Percentiles rank a stretch among this genome's conserved stretches.
Conservation (phyloP, 2,113 vertebrate genomes). For the Casuarius casuarius region DNA sequence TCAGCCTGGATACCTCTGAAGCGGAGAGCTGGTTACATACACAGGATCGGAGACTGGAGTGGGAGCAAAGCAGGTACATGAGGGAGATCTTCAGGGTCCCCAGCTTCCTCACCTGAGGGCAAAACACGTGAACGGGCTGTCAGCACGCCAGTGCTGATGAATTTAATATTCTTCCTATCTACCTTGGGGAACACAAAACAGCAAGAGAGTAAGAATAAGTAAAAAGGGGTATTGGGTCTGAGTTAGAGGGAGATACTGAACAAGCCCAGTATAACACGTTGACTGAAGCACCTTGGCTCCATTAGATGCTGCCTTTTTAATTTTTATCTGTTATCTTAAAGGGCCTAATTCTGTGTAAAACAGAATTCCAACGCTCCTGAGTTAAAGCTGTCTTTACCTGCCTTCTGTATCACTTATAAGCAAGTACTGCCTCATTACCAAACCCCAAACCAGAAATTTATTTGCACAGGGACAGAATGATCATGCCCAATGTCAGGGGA, state of each 20-base stretch:
- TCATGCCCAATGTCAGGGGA: slow-evolving; percentile 53
- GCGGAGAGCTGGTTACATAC: background rate
- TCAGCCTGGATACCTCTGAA: background rate
- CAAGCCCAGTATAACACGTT: background rate
- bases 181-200: background rate
- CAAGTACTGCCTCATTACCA: slow-evolving; percentile 23
- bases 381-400: slow-evolving; percentile 4
- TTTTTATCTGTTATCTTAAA: background rate
- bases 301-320: background rate
- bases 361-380: background rate
- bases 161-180: background rate
- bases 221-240: background rate
- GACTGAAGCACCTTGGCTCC: background rate
- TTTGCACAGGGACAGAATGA: slow-evolving; percentile 41
- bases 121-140: background rate
- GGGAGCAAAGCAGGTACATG: background rate
- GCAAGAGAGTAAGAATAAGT: background rate
- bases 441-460: slow-evolving; percentile 16
- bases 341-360: background rate
- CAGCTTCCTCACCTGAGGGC: rapidly evolving
- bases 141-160: background rate
- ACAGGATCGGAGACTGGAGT: background rate
- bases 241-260: background rate
- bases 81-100: background rate
- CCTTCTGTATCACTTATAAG: background rate